Percentiles rank a stretch among this genome's conserved stretches.
These are phyloP conservation scores for Drosophila persimilis DNA, from an alignment of 1,140 invertebrate genomes.

Conservation along the genomic window DNA sequence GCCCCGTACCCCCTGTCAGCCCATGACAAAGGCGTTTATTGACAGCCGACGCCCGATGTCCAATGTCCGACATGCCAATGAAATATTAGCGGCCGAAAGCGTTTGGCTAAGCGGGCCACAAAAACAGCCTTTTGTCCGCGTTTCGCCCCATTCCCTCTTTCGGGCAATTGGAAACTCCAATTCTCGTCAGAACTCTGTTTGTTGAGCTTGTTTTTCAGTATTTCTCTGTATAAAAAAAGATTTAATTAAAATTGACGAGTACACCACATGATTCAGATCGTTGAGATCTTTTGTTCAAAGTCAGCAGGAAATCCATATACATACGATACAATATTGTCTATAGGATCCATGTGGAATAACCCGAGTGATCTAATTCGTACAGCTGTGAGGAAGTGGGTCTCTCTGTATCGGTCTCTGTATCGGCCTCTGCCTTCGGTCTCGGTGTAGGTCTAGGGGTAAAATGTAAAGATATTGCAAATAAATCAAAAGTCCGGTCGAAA, in stretches of 20 bases:
- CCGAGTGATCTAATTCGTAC: slow-evolving; percentile 74
- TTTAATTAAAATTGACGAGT: slow-evolving; percentile 78
- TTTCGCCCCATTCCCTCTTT: not conserved
- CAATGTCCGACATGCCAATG: slow-evolving; percentile 67
- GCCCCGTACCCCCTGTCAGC: slow-evolving; percentile 5
- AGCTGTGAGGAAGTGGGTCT: slow-evolving; percentile 64
- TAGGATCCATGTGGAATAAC: slow-evolving; percentile 55
- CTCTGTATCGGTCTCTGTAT: no score
- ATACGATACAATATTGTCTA: no score
- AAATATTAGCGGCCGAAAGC: slow-evolving; percentile 56
- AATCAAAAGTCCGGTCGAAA: slow-evolving; percentile 35
- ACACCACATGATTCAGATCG: slow-evolving; percentile 40
- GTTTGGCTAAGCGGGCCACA: slow-evolving; percentile 46
- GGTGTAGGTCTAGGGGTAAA: slow-evolving; percentile 13
- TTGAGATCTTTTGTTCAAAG: slow-evolving; percentile 44
- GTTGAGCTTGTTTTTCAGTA: slow-evolving; percentile 37
- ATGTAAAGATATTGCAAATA: slow-evolving; percentile 33
- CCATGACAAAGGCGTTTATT: slow-evolving; percentile 62
- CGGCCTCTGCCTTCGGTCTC: no score
- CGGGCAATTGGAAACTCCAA: slow-evolving; percentile 66
- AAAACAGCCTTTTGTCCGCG: slow-evolving; percentile 67
- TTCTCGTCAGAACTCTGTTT: slow-evolving; percentile 40
- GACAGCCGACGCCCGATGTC: slow-evolving; percentile 67
- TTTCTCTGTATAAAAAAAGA: slow-evolving; percentile 43
- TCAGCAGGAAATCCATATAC: slow-evolving; percentile 67